Evolutionary conservation across 2,113 vertebrate species (phyloP), one percentile per base, ranked within the genome.

Genomic region (Columbina picui): DNA sequence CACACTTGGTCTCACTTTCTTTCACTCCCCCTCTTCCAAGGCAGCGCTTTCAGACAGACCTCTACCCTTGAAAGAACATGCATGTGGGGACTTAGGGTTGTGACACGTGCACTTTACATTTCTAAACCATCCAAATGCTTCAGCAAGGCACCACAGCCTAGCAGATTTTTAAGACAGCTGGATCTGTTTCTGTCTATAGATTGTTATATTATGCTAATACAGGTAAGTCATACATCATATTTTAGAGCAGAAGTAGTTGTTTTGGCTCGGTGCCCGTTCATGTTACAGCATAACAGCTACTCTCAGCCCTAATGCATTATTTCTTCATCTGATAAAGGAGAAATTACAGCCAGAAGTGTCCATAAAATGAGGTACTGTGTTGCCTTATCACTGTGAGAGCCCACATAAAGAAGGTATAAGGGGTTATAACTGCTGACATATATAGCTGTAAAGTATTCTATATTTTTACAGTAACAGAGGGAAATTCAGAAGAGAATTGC

Each of bases 1-100:
- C 95, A 94, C 96, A 95, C 96, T 98, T 95, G 96, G 97, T 96
- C 97, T 97, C 96, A 94, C 96, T 98, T 98, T 98, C 96, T 90
- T 89, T 96, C 93, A 91, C 80, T 96, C 81, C 90, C 81, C 55
- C 85, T 71, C 53, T 53, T 71, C 67, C 69, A 89, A 83, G 45
- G 82, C 89, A 90, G 20, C 41, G 52, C 76, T 91, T 76, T 90
- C 88, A 89, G 85, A n/a, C 59, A 92, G 63, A 76, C 71, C 70
- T 77, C 69, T 36, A 81, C 68, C 73, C 90, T 67, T 68, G 64
- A 64, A 85, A 93, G 88, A 92, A 41, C 49, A 59, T 21, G 47
- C 45, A 41, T 71, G n/a, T 56, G 56, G 69, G 70, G 76, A 22
- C 49, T 56, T 63, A 34, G 32, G 19, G 38, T 56, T 78, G 43